Conservation (phyloP, 2,113 vertebrate genomes). For the Mesembrinibis cayennensis region DNA sequence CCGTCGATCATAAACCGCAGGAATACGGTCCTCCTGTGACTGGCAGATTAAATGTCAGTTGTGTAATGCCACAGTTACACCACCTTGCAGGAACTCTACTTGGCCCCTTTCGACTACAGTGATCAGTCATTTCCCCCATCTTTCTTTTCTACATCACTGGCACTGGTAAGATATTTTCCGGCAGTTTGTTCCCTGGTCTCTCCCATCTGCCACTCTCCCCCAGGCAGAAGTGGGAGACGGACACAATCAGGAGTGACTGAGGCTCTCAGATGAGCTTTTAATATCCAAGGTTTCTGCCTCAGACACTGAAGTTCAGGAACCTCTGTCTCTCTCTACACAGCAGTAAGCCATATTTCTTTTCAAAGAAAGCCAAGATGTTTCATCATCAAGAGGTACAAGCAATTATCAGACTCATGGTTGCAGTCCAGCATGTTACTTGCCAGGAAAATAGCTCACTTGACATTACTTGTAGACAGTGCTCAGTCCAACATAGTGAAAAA, state of each 20-base stretch:
- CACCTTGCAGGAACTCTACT: not conserved
- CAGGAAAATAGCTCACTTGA: conserved; percentile 35
- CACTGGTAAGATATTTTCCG: not conserved
- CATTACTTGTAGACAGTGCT: not conserved
- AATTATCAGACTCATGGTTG: not conserved
- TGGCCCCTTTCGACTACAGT: not conserved
- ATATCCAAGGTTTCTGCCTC: not conserved
- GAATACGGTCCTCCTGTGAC: not conserved
- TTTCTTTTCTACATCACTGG: conserved; percentile 7
- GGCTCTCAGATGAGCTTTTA: not conserved
- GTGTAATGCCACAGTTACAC: not conserved
- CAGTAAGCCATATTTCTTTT: not conserved
- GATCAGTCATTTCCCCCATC: not conserved
- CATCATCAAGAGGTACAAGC: conserved; percentile 5
- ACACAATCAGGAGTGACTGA: not conserved
- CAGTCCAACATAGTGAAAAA: conserved; percentile 12
- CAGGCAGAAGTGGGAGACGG: not conserved
- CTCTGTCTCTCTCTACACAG: not conserved
- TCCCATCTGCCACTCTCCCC: conserved; percentile 24
- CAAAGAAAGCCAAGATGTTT: conserved; percentile 14
- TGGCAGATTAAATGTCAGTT: not conserved
- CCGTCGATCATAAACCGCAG: accelerated
- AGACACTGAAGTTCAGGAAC: not conserved
- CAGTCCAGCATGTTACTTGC: not conserved
- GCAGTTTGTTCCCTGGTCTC: conserved; percentile 27